These are phyloP conservation scores for Antennarius maculatus DNA, from an alignment of 2,797 vertebrate species.

Conservation along the genomic window DNA sequence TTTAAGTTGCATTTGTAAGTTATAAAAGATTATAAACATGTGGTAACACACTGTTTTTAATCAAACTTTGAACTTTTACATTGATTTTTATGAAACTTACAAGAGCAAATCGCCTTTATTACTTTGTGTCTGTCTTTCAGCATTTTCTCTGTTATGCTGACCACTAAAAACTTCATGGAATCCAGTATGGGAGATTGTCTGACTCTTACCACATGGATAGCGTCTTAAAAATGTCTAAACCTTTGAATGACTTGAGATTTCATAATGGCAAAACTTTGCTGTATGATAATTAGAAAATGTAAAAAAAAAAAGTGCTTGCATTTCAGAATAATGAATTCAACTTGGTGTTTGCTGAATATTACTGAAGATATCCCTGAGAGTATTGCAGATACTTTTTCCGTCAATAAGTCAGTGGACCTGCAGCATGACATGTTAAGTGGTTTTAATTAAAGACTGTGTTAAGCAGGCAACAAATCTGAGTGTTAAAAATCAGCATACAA, in stretches of 20 bases:
- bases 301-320: slow-evolving; percentile 37
- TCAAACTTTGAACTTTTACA: slow-evolving; percentile 16
- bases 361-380: slow-evolving; percentile 30
- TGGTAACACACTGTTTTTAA: slow-evolving; percentile 2
- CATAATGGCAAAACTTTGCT: slow-evolving; percentile 60
- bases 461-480: slow-evolving; percentile 26
- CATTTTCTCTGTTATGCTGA: slow-evolving; percentile 34
- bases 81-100: slow-evolving; percentile 30
- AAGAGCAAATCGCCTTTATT: slow-evolving; percentile 21
- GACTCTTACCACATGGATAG: slow-evolving; percentile 47
- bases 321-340: slow-evolving; percentile 50
- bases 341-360: slow-evolving; percentile 36
- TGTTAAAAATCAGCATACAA: slow-evolving; percentile 22
- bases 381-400: slow-evolving; percentile 33
- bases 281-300: slow-evolving; percentile 49
- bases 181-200: slow-evolving; percentile 39
- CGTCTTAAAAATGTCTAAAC: slow-evolving; percentile 64
- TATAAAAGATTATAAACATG: slow-evolving; percentile 6
- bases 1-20: slow-evolving; percentile 25
- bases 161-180: slow-evolving; percentile 26
- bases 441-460: slow-evolving; percentile 60
- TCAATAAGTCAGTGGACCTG: slow-evolving; percentile 40
- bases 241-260: slow-evolving; percentile 67
- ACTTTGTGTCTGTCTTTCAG: slow-evolving; percentile 19
- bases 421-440: slow-evolving; percentile 74